Conservation (phyloP, 2,888 invertebrate species). For the Cryptops parisi region DNA sequence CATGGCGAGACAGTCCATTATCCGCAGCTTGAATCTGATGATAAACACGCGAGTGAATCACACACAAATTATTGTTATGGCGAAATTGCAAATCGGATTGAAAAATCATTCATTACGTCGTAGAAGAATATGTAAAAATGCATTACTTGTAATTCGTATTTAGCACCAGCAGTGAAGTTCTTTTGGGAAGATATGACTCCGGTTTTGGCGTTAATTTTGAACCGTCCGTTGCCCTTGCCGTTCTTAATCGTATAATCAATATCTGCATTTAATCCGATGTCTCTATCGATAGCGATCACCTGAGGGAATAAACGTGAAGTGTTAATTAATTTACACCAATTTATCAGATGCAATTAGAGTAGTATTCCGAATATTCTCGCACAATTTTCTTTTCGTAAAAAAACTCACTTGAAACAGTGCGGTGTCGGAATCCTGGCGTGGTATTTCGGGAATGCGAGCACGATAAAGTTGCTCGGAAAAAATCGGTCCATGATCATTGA, state of each 20-base stretch:
- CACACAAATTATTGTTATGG: too few relatives aligned
- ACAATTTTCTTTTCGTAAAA: too few relatives aligned
- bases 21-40: constrained; percentile 65
- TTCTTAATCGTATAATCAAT: constrained; percentile 65
- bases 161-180: constrained; percentile 50
- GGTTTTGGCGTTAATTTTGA: constrained; percentile 63
- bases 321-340: not conserved
- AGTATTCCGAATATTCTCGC: not conserved
- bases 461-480: constrained; percentile 14
- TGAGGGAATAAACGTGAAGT: constrained; percentile 23
- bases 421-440: constrained; percentile 20
- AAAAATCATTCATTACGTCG: too few relatives aligned
- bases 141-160: constrained; percentile 52
- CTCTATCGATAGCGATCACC: constrained; percentile 67
- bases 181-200: constrained; percentile 67
- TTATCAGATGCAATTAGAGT: not conserved
- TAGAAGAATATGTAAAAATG: too few relatives aligned
- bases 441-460: constrained; percentile 46
- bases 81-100: too few relatives aligned
- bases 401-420: constrained; percentile 23
- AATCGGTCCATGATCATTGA: constrained; percentile 16
- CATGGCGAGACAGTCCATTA: constrained; percentile 55
- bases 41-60: too few relatives aligned
- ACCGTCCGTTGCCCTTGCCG: constrained; percentile 59
- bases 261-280: constrained; percentile 60